Base-by-base conservation (phyloP, 2,113 vertebrate genomes). In the Pluvianellus socialis region DNA sequence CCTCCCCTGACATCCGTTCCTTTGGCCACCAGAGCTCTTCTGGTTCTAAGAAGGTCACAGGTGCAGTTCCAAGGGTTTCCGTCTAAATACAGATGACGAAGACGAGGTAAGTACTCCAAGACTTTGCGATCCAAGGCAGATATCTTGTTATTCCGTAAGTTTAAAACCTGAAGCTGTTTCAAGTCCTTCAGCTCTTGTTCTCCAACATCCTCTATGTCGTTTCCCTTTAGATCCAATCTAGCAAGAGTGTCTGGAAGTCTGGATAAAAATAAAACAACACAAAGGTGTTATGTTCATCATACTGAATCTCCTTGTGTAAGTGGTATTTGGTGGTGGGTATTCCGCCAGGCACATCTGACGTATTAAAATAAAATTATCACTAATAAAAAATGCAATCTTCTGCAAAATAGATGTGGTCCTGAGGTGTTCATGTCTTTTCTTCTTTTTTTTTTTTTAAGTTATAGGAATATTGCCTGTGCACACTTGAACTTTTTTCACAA, bases 21-120 rank as follows among this genome's bases (percentile, higher is more conserved):
- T 84, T 98, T 98, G 83, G 97, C 98, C 75, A 97, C 93, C 91
- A 99, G 92, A 0, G 75, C 86, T 68, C 93, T 98, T 93, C 98
- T 97, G 13, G 96, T 98, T 76, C 92, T 93, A 35, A 98, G 81
- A 44, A 99, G 98, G 61, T 98, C 98, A 61, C 98, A 99, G 40
- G 98, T 99, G 92, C 98, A 99, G 68, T 99, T 98, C 98, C 98
- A 99, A 1, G 98, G 98, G 73, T 99, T 99, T 58, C 98, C 98
- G 45, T 99, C 98, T 59, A 99, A 97, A 79, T 98, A 98, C 12
- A 99, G 96, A 19, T 98, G 95, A 63, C 98, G 96, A 47, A 99
- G 98, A 44, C 97, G 97, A 86, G 98, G 98, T 62, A 99, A 95
- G 75, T 97, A 95, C 76, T 97, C 98, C 42, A 98, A 32, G 32